Evolutionary conservation across 2,113 vertebrate genomes (phyloP), one percentile per base, ranked within the genome.

Genomic region (Chlorocebus sabaeus): DNA sequence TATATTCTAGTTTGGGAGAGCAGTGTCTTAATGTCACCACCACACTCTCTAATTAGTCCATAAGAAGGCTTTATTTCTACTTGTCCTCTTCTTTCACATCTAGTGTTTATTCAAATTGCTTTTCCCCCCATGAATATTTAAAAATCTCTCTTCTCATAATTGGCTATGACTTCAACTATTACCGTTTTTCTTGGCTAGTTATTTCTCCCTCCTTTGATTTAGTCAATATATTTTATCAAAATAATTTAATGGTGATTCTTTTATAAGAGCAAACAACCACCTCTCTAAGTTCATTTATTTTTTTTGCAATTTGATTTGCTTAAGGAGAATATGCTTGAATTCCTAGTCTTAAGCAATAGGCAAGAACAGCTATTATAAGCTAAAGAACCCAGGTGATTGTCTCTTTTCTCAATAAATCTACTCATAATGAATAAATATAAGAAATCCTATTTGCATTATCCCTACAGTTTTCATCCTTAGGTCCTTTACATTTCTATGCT

Each of bases 151-250:
- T 83, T 68, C 76, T 57, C 70, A 52, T 64, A 38, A 76, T 88
- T 89, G 89, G 17, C 52, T 72, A 61, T 68, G 72, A 57, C 38
- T 97, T 84, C 52, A 85, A 55, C 13, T 57, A 30, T 35, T 92
- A 22, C 38, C 23, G 64, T 64, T 82, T 78, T 89, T 43, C 30
- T 67, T 12, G 70, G 38, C 43, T 78, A 81, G 35, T 61, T 94
- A 52, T 68, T 73, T 95, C 25, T 25, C 6, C 27, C 16, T 91
- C 35, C 8, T 96, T 91, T 90, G 27, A 88, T 50, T 93, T 81
- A 89, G 38, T 88, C 55, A 81, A 72, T 72, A 61, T 55, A 52
- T 94, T 96, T 95, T 97, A 67, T 84, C 67, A 90, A 76, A 91
- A 93, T 20, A 96, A 91, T 55, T 84, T 84, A 93, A 82, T 72